A percentile compares a stretch with the other conserved stretches of the same genome.
Evolutionary conservation across 2,797 vertebrate genomes (phyloP).

Genomic region (Anguilla anguilla): DNA sequence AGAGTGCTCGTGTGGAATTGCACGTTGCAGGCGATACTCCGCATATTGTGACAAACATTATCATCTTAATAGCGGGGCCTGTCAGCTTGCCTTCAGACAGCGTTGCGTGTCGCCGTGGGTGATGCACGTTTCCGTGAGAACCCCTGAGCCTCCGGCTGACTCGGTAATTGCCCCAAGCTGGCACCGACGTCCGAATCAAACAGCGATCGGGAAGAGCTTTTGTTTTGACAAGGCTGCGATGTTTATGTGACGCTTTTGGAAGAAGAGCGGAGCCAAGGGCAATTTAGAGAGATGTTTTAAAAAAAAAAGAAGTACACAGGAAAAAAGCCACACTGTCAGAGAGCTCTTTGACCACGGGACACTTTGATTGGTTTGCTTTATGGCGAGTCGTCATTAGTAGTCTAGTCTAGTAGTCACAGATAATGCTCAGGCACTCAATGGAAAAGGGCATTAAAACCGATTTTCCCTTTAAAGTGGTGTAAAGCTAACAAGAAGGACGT

Average conservation of each 20-base stretch:
- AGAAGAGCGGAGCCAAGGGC: slow-evolving; percentile 14
- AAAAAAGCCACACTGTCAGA: background rate
- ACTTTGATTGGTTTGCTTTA: background rate
- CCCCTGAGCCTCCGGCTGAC: slow-evolving; percentile 27
- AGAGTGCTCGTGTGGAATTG: background rate
- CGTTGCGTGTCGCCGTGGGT: background rate
- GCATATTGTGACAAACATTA: slow-evolving; percentile 4
- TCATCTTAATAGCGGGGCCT: background rate
- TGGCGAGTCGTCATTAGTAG: background rate
- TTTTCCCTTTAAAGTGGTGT: background rate
- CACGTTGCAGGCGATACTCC: background rate
- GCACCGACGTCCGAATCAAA: slow-evolving; percentile 43
- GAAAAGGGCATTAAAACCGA: background rate
- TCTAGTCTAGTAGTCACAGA: background rate
- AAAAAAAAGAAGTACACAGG: background rate
- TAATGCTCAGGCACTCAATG: background rate
- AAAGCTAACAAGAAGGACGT: background rate
- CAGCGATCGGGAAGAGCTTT: slow-evolving; percentile 28
- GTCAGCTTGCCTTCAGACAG: background rate
- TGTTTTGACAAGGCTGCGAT: slow-evolving; percentile 33
- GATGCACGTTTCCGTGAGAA: background rate
- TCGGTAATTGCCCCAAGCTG: slow-evolving; percentile 46
- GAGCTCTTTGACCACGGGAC: background rate
- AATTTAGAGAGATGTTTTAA: slow-evolving; percentile 35
- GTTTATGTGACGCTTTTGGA: slow-evolving; percentile 34